Evolutionary conservation across 2,797 vertebrate genomes (phyloP).

Genomic region (Apogon talboti): DNA sequence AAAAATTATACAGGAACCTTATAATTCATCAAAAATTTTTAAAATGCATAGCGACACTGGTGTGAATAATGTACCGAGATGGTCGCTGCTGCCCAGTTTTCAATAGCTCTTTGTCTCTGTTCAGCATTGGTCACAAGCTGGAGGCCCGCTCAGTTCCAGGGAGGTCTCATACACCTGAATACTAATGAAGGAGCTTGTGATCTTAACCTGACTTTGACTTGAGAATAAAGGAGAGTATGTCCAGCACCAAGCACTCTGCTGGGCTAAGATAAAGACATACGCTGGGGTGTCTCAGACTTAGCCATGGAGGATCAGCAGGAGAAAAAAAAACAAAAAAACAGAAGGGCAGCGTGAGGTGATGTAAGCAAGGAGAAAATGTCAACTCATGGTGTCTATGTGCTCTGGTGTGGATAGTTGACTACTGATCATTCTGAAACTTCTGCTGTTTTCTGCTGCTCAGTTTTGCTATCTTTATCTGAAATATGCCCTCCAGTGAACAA

Average conservation of each 20-base stretch:
- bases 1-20: too few relatives aligned
- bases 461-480: slow-evolving; percentile 32
- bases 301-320: slow-evolving; percentile 34
- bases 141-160: slow-evolving; percentile 55
- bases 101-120: slow-evolving; percentile 50
- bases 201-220: slow-evolving; percentile 65
- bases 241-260: slow-evolving; percentile 40
- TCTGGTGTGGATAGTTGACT: slow-evolving; percentile 1
- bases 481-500: slow-evolving; percentile 18
- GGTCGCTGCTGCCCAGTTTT: slow-evolving; percentile 31
- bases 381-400: not conserved
- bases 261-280: slow-evolving; percentile 37
- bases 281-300: slow-evolving; percentile 26
- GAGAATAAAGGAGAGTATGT: slow-evolving; percentile 47
- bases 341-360: slow-evolving; percentile 15
- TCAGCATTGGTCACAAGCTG: slow-evolving; percentile 36
- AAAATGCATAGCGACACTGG: slow-evolving; percentile 6
- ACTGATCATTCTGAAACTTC: slow-evolving; percentile 4
- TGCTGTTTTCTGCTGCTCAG: not conserved
- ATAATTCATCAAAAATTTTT: not conserved
- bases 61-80: slow-evolving; percentile 34
- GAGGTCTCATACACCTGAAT: slow-evolving; percentile 56
- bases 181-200: slow-evolving; percentile 60
- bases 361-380: slow-evolving; percentile 16
- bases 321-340: not conserved